Conservation (phyloP, 1,140 invertebrate species). For the Diachasmimorpha longicaudata region DNA sequence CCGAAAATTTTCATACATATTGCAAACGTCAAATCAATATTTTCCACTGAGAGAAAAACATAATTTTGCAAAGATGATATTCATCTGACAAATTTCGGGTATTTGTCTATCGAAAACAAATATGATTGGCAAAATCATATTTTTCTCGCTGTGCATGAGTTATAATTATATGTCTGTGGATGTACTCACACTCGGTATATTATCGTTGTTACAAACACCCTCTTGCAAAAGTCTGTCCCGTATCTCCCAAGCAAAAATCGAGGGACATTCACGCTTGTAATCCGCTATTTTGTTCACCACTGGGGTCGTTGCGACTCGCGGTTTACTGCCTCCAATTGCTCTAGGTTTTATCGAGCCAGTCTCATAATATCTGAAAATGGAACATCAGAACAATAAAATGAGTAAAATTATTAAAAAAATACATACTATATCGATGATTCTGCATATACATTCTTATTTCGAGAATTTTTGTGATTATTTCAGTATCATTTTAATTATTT, state of each 20-base stretch:
- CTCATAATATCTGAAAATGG: slow-evolving; percentile 87
- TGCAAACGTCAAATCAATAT: no score
- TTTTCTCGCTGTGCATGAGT: no score
- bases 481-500: no score
- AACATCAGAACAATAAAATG: not conserved
- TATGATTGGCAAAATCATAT: no score
- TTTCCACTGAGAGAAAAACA: no score
- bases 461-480: no score
- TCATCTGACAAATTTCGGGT: no score
- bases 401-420: not conserved
- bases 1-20: no score
- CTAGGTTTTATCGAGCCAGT: slow-evolving; percentile 96
- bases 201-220: slow-evolving; percentile 97
- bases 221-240: slow-evolving; percentile 93
- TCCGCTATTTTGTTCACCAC: slow-evolving; percentile 94
- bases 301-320: slow-evolving; percentile 91
- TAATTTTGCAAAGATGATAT: no score
- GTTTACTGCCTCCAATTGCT: slow-evolving; percentile 95
- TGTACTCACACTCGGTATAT: slow-evolving; percentile 98
- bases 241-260: slow-evolving; percentile 99
- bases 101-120: no score
- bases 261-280: slow-evolving; percentile 96
- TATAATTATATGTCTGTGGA: not conserved
- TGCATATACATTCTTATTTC: no score
- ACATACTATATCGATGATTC: not conserved